These are phyloP conservation scores for Channa maculata DNA, from an alignment of 2,113 vertebrate species.

Conservation along the genomic window DNA sequence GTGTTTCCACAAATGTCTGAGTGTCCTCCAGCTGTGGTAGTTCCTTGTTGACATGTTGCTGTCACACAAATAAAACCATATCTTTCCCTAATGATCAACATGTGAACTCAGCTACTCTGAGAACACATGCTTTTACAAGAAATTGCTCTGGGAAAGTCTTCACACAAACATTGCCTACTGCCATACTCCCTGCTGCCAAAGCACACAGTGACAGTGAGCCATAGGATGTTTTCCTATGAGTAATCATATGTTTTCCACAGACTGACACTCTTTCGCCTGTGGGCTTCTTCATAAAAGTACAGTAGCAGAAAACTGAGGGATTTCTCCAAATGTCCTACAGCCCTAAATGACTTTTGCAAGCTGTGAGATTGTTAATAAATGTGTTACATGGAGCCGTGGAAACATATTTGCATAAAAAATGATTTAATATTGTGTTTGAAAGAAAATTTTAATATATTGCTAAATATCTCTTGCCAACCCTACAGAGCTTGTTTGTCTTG, in stretches of 20 bases:
- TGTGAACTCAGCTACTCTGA: constrained; percentile 30
- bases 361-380: constrained; percentile 23
- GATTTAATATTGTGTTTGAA: constrained; percentile 11
- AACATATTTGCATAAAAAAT: not conserved
- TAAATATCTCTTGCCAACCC: not conserved
- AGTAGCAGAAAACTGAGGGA: constrained; percentile 32
- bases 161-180: constrained; percentile 17
- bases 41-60: constrained; percentile 36
- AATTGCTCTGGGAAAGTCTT: constrained; percentile 59
- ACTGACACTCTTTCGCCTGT: not conserved
- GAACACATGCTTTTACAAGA: constrained; percentile 25
- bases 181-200: constrained; percentile 42
- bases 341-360: constrained; percentile 28
- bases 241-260: constrained; percentile 56
- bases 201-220: constrained; percentile 49
- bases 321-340: constrained; percentile 31
- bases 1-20: constrained; percentile 3
- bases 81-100: constrained; percentile 49
- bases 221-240: constrained; percentile 54
- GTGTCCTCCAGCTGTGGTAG: constrained; percentile 18
- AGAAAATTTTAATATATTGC: not conserved
- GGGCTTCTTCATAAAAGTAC: constrained; percentile 44
- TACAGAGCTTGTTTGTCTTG: not conserved
- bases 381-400: constrained; percentile 7
- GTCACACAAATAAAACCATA: constrained; percentile 62